These are phyloP conservation scores for Drosophila watanabei DNA, from an alignment of 1,140 invertebrate genomes.

Conservation along the genomic window DNA sequence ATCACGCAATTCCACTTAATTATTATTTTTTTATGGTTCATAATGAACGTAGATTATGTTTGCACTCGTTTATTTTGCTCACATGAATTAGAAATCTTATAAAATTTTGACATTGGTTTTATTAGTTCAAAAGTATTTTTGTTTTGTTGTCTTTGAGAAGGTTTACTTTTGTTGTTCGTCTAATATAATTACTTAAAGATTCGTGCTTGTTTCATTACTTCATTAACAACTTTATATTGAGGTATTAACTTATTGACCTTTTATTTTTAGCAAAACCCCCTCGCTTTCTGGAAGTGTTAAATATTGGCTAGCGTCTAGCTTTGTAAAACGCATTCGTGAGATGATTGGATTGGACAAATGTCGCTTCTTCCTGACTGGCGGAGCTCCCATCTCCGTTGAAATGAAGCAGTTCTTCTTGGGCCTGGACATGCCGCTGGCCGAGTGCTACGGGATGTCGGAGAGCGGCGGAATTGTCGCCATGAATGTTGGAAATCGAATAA, in stretches of 20 bases:
- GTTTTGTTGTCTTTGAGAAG: no score
- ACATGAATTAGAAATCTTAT: not conserved
- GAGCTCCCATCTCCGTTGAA: constrained; percentile 94
- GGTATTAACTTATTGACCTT: not conserved
- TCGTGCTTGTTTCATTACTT: no score
- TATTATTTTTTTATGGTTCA: not conserved
- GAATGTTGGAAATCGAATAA: constrained; percentile 83
- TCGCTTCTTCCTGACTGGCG: constrained; percentile 89
- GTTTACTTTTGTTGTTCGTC: no score
- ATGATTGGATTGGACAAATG: constrained; percentile 92
- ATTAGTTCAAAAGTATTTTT: no score
- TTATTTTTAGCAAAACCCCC: constrained; percentile 23
- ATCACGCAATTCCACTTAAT: no score
- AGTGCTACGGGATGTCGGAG: constrained; percentile 95
- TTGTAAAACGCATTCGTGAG: constrained; percentile 89
- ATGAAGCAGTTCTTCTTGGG: constrained; percentile 95
- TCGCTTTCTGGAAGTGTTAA: constrained; percentile 36
- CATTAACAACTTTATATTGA: not conserved
- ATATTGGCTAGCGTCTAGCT: constrained; percentile 69
- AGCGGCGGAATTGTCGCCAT: constrained; percentile 90
- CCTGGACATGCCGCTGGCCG: constrained; percentile 92
- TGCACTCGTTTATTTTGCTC: no score
- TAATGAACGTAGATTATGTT: not conserved
- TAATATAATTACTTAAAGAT: no score
- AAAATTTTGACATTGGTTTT: no score